Conservation (phyloP, 2,888 invertebrate species). For the Drosophila sordidapex region DNA sequence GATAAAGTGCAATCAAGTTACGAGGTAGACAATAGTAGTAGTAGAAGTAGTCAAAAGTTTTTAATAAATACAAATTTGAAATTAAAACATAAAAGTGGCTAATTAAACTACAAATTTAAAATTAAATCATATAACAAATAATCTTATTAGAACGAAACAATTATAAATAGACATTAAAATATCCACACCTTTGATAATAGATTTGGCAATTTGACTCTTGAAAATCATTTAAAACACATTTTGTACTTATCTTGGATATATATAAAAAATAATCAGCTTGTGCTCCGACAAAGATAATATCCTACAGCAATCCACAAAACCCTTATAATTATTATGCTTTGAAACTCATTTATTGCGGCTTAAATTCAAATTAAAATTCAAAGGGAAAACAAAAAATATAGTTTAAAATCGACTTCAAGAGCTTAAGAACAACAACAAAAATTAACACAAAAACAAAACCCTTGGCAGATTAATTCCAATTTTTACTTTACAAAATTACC, state of each 20-base stretch:
- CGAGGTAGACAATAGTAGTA: background rate
- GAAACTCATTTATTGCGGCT: background rate
- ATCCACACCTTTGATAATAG: background rate
- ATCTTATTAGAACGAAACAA: background rate
- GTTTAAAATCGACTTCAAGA: slow-evolving; percentile 46
- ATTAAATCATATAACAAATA: background rate
- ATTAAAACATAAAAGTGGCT: background rate
- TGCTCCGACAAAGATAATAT: background rate
- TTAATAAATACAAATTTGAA: background rate
- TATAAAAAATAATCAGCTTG: background rate
- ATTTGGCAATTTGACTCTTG: background rate
- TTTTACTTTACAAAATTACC: slow-evolving; percentile 63
- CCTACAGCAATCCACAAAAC: background rate
- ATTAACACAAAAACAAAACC: slow-evolving; percentile 3
- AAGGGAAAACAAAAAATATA: slow-evolving; percentile 20
- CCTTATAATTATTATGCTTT: too few species aligned
- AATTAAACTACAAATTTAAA: background rate
- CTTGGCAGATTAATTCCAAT: slow-evolving; percentile 38
- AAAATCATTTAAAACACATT: background rate
- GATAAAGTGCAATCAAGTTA: background rate
- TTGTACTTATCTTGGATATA: background rate
- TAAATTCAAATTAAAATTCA: background rate
- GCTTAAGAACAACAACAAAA: background rate
- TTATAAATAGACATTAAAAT: background rate
- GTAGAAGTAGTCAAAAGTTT: background rate